These are phyloP conservation scores for Phymatocera aterrima DNA, from an alignment of 2,888 invertebrate genomes.

Conservation along the genomic window DNA sequence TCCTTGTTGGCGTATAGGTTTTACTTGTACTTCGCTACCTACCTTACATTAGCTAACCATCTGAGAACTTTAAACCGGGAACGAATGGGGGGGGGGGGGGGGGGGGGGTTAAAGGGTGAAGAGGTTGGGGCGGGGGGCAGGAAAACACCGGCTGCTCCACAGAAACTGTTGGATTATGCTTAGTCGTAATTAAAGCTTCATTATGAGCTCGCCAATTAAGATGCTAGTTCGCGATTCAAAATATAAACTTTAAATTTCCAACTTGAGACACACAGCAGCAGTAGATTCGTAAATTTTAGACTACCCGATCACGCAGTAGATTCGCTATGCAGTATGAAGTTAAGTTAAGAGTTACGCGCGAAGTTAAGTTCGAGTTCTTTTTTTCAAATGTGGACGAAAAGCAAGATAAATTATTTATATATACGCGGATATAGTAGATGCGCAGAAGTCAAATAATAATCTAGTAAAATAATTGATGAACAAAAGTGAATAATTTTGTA, in stretches of 20 bases:
- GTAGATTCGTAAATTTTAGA: background rate
- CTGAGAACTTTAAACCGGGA: constrained; percentile 53
- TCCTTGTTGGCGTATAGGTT: background rate
- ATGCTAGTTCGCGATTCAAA: constrained; percentile 36
- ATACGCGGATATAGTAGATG: background rate
- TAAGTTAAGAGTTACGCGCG: too few species aligned
- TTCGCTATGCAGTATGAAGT: too few species aligned
- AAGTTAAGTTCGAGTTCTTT: too few species aligned
- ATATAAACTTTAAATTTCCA: constrained; percentile 32
- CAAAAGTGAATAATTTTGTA: background rate
- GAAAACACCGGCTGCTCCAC: constrained; percentile 24
- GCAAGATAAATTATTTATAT: too few species aligned
- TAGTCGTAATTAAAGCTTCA: constrained; percentile 53
- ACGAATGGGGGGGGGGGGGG: too few species aligned
- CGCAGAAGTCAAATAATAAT: background rate
- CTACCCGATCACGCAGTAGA: background rate
- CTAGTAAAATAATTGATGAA: background rate
- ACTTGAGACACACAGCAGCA: background rate
- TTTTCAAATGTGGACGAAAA: too few species aligned
- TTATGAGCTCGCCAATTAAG: constrained; percentile 50
- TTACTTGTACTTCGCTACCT: background rate
- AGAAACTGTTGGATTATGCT: constrained; percentile 60
- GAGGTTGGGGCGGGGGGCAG: too few species aligned
- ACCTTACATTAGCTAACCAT: background rate
- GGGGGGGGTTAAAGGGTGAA: too few species aligned